phyloP scores from a whole-genome alignment of 1,140 invertebrate species.

The Drosophila obscura region DNA sequence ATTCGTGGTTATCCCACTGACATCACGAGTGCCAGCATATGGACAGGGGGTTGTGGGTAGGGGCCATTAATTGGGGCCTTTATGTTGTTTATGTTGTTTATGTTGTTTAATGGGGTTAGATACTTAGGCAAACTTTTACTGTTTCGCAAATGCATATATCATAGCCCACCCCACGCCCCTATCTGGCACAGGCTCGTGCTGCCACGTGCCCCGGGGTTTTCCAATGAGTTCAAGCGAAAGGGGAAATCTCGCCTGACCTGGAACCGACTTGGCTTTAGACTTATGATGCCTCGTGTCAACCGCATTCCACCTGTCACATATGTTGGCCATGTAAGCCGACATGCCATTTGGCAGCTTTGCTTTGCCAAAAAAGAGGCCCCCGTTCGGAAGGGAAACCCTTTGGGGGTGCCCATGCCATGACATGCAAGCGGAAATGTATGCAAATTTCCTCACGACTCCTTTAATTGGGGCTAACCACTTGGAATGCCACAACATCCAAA shows the following conservation, averaged over 20 bases:
- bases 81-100: neutral
- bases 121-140: slow-evolving; percentile 18
- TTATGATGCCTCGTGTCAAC: slow-evolving; percentile 27
- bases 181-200: slow-evolving; percentile 8
- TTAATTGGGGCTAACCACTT: slow-evolving; percentile 63
- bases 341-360: slow-evolving; percentile 54
- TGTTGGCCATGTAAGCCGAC: slow-evolving; percentile 54
- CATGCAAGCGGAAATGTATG: slow-evolving; percentile 56
- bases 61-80: slow-evolving; percentile 28
- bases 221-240: slow-evolving; percentile 39
- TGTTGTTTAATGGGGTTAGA: neutral
- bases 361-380: slow-evolving; percentile 7
- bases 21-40: slow-evolving; percentile 10
- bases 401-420: neutral
- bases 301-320: slow-evolving; percentile 34
- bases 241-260: slow-evolving; percentile 40
- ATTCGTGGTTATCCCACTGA: slow-evolving; percentile 49
- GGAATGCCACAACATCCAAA: slow-evolving; percentile 60
- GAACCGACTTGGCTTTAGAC: slow-evolving; percentile 2
- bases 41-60: neutral
- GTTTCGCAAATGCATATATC: neutral
- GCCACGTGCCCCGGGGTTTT: slow-evolving; percentile 11
- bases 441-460: slow-evolving; percentile 43
- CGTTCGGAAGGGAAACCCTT: neutral
- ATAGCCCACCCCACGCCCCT: neutral